Evolutionary conservation across 2,797 vertebrate species (phyloP).

Genomic region (Bradypodion pumilum): DNA sequence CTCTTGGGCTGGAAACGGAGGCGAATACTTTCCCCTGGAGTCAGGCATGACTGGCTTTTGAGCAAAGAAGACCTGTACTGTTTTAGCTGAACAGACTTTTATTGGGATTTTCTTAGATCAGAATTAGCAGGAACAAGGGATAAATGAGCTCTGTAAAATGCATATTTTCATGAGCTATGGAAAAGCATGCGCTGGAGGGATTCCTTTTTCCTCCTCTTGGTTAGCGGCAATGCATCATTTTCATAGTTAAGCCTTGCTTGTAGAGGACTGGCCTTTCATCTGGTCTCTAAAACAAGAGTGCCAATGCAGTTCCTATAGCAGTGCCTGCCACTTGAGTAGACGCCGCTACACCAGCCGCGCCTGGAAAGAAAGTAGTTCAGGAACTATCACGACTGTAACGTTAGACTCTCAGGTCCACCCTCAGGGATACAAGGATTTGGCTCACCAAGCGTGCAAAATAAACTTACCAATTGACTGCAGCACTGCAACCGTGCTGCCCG

Average conservation of each 20-base stretch:
- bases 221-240: background rate
- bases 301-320: background rate
- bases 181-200: background rate
- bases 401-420: background rate
- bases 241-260: background rate
- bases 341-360: background rate
- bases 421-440: background rate
- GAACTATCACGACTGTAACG: background rate
- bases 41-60: no score
- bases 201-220: background rate
- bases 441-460: no score
- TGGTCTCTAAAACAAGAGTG: background rate
- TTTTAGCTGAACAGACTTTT: no score
- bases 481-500: constrained; percentile 6
- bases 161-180: background rate
- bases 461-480: background rate
- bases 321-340: background rate
- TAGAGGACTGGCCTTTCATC: background rate
- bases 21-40: no score
- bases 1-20: no score
- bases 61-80: no score
- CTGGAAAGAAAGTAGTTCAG: background rate
- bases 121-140: background rate
- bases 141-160: background rate
- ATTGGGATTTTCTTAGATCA: no score